Evolutionary conservation across 2,888 invertebrate genomes (phyloP).

Genomic region (Nemurella pictetii): DNA sequence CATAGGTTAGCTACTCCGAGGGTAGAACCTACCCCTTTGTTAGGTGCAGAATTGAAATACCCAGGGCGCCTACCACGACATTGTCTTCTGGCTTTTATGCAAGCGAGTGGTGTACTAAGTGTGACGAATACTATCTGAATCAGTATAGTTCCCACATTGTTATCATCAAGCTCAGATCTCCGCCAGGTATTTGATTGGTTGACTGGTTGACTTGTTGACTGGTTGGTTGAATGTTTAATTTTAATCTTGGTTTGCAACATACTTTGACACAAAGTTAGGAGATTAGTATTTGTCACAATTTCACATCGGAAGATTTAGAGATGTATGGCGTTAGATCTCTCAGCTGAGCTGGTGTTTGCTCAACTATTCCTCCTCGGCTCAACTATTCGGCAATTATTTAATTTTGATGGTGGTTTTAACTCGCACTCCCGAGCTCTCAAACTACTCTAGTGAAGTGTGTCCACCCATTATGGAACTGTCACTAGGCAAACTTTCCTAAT

Average conservation of each 20-base stretch:
- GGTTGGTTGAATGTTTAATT: neutral
- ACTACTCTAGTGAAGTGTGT: neutral
- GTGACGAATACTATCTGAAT: neutral
- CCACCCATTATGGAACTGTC: neutral
- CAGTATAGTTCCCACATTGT: neutral
- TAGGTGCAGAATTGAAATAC: neutral
- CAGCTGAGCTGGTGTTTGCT: neutral
- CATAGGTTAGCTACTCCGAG: neutral
- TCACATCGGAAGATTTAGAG: neutral
- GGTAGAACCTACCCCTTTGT: neutral
- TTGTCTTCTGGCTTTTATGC: neutral
- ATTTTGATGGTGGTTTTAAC: constrained; percentile 14
- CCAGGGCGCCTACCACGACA: neutral
- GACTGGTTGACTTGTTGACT: too few relatives aligned
- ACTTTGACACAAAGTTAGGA: neutral
- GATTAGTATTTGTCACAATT: neutral
- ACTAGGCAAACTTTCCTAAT: neutral
- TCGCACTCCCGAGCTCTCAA: neutral
- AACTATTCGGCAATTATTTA: constrained; percentile 18
- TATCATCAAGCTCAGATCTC: neutral
- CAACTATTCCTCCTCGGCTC: neutral
- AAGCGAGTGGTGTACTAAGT: neutral
- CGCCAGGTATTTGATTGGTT: neutral
- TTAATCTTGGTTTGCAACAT: neutral
- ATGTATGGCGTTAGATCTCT: neutral